A percentile compares a stretch with the other conserved stretches of the same genome.
Evolutionary conservation across 2,797 vertebrate genomes (phyloP).

Genomic region (Distichodus sexfasciatus): DNA sequence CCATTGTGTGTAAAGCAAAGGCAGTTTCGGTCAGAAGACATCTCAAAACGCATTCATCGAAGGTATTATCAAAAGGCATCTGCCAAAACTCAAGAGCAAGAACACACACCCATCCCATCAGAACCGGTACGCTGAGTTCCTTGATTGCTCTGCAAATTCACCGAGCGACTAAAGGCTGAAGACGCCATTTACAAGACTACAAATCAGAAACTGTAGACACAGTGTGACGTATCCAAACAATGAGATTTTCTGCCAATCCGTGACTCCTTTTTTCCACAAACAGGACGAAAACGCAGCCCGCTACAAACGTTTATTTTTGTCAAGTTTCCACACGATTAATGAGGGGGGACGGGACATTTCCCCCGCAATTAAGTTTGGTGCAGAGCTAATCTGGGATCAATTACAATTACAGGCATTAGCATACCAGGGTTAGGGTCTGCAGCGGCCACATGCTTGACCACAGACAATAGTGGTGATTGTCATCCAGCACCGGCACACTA

Average conservation of each 20-base stretch:
- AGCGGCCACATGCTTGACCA: conserved; percentile 17
- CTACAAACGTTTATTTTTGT: conserved; percentile 15
- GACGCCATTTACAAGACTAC: no score
- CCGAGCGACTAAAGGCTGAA: no score
- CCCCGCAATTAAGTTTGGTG: not conserved
- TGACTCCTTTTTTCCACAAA: conserved; percentile 9
- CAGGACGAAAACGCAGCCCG: not conserved
- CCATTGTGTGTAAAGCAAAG: no score
- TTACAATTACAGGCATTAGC: conserved; percentile 41
- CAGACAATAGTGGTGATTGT: conserved; percentile 40
- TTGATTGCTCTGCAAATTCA: no score
- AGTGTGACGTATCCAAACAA: not conserved
- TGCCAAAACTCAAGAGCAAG: no score
- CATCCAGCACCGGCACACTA: conserved; percentile 18
- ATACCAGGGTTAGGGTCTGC: conserved; percentile 18
- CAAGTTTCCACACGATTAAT: conserved; percentile 34
- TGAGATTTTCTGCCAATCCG: not conserved
- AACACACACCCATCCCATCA: no score
- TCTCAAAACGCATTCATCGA: no score
- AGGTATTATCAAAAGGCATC: no score
- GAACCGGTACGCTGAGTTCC: no score
- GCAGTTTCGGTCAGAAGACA: no score
- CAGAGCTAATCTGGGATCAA: conserved; percentile 15
- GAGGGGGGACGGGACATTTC: not conserved
- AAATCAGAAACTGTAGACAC: not conserved